Percentiles rank a stretch among this genome's conserved stretches.
Conservation (phyloP, 2,797 vertebrate species). For the Darevskia mixta region DNA sequence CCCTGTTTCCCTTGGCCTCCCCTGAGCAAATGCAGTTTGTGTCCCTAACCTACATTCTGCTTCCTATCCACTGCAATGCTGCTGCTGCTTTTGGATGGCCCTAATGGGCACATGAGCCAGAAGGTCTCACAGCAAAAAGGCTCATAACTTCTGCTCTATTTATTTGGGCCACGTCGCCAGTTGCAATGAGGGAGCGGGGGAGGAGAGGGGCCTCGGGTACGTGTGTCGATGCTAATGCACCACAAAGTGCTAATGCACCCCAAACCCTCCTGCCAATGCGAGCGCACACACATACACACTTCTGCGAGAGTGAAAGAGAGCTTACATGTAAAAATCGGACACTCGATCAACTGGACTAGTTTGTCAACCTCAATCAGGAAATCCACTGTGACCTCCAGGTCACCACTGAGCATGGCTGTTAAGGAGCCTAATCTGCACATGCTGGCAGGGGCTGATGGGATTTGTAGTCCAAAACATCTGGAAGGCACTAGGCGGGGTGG, state of each 20-base stretch:
- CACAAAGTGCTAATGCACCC: fast-evolving
- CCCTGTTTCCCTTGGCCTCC: not conserved
- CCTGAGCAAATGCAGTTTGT: fast-evolving
- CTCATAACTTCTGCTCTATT: slow-evolving; percentile 78
- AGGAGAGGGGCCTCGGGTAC: fast-evolving
- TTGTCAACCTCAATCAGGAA: slow-evolving; percentile 99
- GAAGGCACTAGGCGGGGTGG: no score
- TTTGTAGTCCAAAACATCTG: not conserved
- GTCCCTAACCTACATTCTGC: slow-evolving; percentile 59
- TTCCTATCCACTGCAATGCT: fast-evolving
- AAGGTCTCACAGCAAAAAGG: slow-evolving; percentile 58
- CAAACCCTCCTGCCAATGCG: not conserved
- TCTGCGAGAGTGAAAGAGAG: not conserved
- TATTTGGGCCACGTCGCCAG: slow-evolving; percentile 11
- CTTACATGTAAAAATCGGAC: slow-evolving; percentile 97
- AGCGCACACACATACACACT: not conserved
- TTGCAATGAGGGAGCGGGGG: not conserved
- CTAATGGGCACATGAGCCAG: not conserved
- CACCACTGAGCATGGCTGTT: slow-evolving; percentile 80
- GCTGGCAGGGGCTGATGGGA: not conserved
- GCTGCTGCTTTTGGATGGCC: not conserved
- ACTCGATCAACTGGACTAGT: slow-evolving; percentile 96
- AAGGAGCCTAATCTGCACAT: slow-evolving; percentile 66
- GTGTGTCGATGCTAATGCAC: fast-evolving
- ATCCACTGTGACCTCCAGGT: slow-evolving; percentile 96